phyloP scores from a whole-genome alignment of 2,113 vertebrate species.

The Gadus macrocephalus region DNA sequence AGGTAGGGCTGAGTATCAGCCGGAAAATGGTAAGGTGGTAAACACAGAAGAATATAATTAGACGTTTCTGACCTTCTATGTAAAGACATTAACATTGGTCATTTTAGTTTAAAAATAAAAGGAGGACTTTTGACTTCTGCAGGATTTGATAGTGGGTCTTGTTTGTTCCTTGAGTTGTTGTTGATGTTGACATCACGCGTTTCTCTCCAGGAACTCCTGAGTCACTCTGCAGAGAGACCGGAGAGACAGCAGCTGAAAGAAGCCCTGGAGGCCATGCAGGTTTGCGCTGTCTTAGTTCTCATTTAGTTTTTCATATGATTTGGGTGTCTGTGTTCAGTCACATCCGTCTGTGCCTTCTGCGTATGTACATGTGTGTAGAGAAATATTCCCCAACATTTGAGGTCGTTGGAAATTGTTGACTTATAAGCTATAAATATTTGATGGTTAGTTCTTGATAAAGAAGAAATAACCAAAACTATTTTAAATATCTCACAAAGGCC shows the following conservation, averaged over 20 bases:
- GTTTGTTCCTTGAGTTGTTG: neutral
- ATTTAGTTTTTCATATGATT: neutral
- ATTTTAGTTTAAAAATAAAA: too few species aligned
- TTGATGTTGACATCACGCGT: neutral
- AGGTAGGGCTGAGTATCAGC: too few species aligned
- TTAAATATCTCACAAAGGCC: too few species aligned
- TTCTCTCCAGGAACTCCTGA: conserved; percentile 83
- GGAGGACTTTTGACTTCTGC: too few species aligned
- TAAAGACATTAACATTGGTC: too few species aligned
- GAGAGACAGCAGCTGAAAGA: conserved; percentile 93
- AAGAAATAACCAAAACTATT: too few species aligned
- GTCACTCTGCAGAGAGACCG: conserved; percentile 84
- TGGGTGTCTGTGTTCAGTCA: neutral
- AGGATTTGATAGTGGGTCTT: neutral
- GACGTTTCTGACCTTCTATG: too few species aligned
- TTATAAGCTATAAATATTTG: too few species aligned
- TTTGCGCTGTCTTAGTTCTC: conserved; percentile 34
- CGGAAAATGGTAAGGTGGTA: too few species aligned
- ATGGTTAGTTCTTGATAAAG: too few species aligned
- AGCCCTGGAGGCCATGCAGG: conserved; percentile 97
- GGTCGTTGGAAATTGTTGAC: neutral
- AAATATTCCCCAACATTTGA: conserved; percentile 4
- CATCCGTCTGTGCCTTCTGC: conserved; percentile 4
- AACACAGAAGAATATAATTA: too few species aligned
- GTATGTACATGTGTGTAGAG: conserved; percentile 3